Evolutionary conservation across 2,797 vertebrate genomes (phyloP).

Genomic region (Cynodonichthys magdalenae): DNA sequence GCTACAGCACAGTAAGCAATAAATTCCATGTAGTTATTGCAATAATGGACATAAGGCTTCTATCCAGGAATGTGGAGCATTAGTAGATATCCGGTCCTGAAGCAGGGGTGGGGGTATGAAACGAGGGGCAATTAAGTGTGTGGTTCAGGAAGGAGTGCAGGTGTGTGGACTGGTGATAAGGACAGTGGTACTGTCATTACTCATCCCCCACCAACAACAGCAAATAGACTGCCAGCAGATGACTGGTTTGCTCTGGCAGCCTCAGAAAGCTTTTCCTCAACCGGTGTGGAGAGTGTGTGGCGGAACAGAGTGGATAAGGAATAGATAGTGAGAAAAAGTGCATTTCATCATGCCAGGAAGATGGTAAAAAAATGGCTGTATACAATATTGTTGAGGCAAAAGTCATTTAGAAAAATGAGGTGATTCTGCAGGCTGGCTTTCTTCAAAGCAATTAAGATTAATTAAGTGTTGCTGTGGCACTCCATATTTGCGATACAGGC

Average conservation of each 20-base stretch:
- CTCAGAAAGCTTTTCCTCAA: constrained; percentile 73
- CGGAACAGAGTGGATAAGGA: constrained; percentile 75
- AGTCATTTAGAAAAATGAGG: constrained; percentile 73
- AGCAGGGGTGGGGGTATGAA: constrained; percentile 44
- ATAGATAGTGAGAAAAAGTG: constrained; percentile 71
- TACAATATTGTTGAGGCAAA: constrained; percentile 68
- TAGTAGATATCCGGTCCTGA: constrained; percentile 81
- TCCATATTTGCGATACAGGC: constrained; percentile 72
- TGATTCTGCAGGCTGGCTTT: constrained; percentile 64
- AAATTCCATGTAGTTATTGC: constrained; percentile 65
- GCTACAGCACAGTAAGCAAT: constrained; percentile 38
- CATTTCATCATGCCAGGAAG: constrained; percentile 77
- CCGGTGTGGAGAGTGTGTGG: constrained; percentile 63
- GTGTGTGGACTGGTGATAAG: constrained; percentile 84
- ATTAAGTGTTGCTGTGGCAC: constrained; percentile 76
- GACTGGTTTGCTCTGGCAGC: constrained; percentile 78
- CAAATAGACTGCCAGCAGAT: constrained; percentile 83
- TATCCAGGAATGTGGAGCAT: constrained; percentile 82
- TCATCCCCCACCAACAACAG: constrained; percentile 77
- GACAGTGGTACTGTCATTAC: constrained; percentile 83
- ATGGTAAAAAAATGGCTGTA: constrained; percentile 59
- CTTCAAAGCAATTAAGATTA: constrained; percentile 79
- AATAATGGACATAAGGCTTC: constrained; percentile 77
- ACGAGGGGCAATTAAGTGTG: constrained; percentile 84
- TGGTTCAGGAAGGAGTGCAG: constrained; percentile 83